Percentiles rank a stretch among this genome's conserved stretches.
phyloP scores from a whole-genome alignment of 2,888 invertebrate genomes.

The Leptinotarsa tumamoca region DNA sequence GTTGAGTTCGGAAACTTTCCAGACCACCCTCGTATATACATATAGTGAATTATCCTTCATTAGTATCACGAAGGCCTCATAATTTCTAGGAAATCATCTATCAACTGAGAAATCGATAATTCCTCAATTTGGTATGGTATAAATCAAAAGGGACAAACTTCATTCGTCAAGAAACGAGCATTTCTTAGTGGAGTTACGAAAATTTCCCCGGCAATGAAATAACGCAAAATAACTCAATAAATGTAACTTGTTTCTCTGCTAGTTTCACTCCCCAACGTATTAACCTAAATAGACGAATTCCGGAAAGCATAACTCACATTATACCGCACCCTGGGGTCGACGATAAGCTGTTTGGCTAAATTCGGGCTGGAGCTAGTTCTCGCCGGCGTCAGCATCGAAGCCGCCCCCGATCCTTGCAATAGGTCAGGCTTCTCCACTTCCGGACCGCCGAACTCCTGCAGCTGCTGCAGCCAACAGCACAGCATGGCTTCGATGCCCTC shows the following conservation, averaged over 20 bases:
- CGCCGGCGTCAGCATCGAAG: slow-evolving; percentile 71
- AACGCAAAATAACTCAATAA: too few species aligned
- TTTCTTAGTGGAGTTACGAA: too few species aligned
- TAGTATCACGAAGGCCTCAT: too few species aligned
- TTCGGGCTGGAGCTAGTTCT: slow-evolving; percentile 69
- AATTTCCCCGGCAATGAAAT: too few species aligned
- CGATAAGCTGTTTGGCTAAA: slow-evolving; percentile 71
- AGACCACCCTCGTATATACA: too few species aligned
- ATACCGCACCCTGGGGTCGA: slow-evolving; percentile 84
- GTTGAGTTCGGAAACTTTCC: too few species aligned
- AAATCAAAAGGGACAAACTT: too few species aligned
- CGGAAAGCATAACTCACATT: slow-evolving; percentile 73
- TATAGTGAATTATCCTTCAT: too few species aligned
- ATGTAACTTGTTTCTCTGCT: background rate
- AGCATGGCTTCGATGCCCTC: slow-evolving; percentile 90
- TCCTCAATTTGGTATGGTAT: too few species aligned
- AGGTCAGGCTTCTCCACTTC: slow-evolving; percentile 88
- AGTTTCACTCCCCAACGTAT: background rate
- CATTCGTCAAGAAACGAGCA: too few species aligned
- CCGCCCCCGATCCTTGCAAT: slow-evolving; percentile 78
- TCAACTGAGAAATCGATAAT: too few species aligned
- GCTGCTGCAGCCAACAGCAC: slow-evolving; percentile 85
- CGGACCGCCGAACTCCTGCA: slow-evolving; percentile 86
- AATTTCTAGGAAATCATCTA: too few species aligned
- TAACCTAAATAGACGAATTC: background rate